Evolutionary conservation across 2,113 vertebrate species (phyloP).

Genomic region (Elephas maximus): DNA sequence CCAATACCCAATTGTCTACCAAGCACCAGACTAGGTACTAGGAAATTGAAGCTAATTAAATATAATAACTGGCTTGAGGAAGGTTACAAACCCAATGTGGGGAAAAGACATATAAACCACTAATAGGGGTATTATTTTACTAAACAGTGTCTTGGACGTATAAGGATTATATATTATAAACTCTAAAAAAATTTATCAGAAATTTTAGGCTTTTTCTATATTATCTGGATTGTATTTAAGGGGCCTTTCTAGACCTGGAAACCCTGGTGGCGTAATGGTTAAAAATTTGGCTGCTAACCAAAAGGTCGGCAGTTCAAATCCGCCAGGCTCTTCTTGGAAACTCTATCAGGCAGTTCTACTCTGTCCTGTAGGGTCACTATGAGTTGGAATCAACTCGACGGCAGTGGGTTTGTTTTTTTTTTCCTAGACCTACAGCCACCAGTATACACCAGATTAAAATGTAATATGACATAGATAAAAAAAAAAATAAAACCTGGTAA

Average conservation of each 20-base stretch:
- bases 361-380: no score
- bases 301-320: no score
- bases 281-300: no score
- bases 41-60: not conserved
- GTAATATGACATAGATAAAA: not conserved
- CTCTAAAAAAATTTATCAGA: not conserved
- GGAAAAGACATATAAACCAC: not conserved
- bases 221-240: conserved; percentile 28
- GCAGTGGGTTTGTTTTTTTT: no score
- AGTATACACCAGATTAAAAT: not conserved
- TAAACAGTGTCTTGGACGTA: not conserved
- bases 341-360: no score
- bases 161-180: not conserved
- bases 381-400: no score
- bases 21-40: not conserved
- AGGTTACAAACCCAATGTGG: not conserved
- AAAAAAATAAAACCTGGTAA: not conserved
- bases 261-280: no score
- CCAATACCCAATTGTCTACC: not conserved
- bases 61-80: not conserved
- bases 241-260: not conserved
- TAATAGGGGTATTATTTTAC: not conserved
- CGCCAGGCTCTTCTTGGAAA: no score
- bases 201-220: not conserved
- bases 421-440: not conserved